These are phyloP conservation scores for Vesta saturnalis DNA, from an alignment of 2,888 invertebrate genomes.

Conservation along the genomic window DNA sequence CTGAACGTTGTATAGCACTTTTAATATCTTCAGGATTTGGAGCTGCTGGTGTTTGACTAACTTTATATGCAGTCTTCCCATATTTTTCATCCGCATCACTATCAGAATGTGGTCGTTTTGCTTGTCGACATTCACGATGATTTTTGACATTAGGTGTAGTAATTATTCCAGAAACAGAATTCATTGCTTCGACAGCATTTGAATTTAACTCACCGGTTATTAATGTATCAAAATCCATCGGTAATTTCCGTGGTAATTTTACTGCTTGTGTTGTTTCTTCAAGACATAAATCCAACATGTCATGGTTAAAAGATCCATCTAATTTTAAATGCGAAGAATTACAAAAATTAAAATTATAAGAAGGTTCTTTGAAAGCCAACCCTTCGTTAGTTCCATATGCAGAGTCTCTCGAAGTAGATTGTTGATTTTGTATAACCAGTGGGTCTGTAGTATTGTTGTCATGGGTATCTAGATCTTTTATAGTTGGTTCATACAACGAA, in stretches of 20 bases:
- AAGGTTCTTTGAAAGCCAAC: slow-evolving; percentile 49
- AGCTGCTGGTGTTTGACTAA: too few relatives aligned
- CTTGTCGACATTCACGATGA: not conserved
- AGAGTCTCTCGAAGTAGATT: slow-evolving; percentile 64
- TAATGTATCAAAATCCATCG: slow-evolving; percentile 68
- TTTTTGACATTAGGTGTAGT: slow-evolving; percentile 35
- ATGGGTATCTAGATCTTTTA: too few relatives aligned
- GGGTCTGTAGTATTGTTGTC: slow-evolving; percentile 47
- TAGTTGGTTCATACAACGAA: slow-evolving; percentile 57
- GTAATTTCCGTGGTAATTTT: slow-evolving; percentile 59
- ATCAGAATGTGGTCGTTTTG: not conserved
- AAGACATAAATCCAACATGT: slow-evolving; percentile 31
- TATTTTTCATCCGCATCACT: not conserved
- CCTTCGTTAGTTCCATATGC: slow-evolving; percentile 63
- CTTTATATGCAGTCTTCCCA: not conserved
- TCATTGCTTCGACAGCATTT: too few relatives aligned
- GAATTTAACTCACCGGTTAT: slow-evolving; percentile 65
- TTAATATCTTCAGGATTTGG: slow-evolving; percentile 63
- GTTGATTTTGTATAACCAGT: slow-evolving; percentile 46
- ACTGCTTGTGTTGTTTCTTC: not conserved
- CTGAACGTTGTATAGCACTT: slow-evolving; percentile 77
- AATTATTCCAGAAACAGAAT: not conserved
- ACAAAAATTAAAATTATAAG: slow-evolving; percentile 46
- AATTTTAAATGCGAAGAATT: slow-evolving; percentile 58
- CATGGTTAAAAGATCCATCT: slow-evolving; percentile 64